Evolutionary conservation across 1,140 invertebrate species (phyloP), one percentile per base, ranked within the genome.

Genomic region (Diabrotica virgifera): DNA sequence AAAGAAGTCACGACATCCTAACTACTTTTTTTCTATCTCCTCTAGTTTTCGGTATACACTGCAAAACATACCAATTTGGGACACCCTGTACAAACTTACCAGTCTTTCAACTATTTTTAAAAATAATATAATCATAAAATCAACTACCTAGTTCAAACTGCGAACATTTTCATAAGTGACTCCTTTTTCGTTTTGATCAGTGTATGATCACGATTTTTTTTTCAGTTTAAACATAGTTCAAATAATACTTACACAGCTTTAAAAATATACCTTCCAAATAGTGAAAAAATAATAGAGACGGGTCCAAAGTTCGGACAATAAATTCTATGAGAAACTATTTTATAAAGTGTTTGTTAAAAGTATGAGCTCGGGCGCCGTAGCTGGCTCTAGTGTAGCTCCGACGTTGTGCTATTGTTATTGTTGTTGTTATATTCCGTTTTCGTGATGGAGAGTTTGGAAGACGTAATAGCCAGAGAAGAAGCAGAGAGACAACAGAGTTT

Each of bases 401-500:
- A n/a, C 40, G 6, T 46, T n/a, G 8, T n/a, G 40, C 24, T 24
- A 24, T 46, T 46, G 40, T 46, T 46, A 46, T 46, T 46, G n/a
- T 46, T 46, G 40, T 46, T 46, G 40, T 46, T 46, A 46, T 46
- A 10, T n/a, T 46, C 51, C 14, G 6, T 36, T 60, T 14, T 52
- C 24, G 60, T 54, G 60, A 79, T 80, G 77, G 79, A 80, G 64
- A 79, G 72, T 62, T 67, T 78, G 35, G 78, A 80, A 58, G 78
- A 79, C 59, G 76, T 77, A 36, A 75, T 74, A 3, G 77, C 75
- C 40, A 67, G 78, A 10, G 78, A 76, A 10, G 76, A 80, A 59
- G 78, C 77, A 46, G 76, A 78, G 64, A 69, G 77, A 38, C 78
- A 80, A 67, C 80, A 80, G 63, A 80, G 78, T 68, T 68, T 82